A percentile compares a stretch with the other conserved stretches of the same genome.
Conservation (phyloP, 2,113 vertebrate species). For the Alligator mississippiensis region DNA sequence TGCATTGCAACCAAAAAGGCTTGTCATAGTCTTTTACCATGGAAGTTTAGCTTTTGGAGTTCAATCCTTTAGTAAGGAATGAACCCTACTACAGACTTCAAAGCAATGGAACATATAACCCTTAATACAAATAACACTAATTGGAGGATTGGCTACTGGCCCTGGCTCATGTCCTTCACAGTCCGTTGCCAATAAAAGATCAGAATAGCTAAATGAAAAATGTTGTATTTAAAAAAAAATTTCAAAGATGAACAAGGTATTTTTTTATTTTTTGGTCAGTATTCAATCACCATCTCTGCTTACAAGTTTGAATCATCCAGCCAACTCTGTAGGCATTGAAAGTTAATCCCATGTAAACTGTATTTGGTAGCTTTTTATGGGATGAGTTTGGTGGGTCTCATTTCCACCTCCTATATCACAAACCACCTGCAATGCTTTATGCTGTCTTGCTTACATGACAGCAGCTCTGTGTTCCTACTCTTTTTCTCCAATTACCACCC, state of each 20-base stretch:
- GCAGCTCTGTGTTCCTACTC: background rate
- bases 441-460: background rate
- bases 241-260: background rate
- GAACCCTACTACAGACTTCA: background rate
- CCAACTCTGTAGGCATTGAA: background rate
- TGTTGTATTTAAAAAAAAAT: background rate
- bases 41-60: background rate
- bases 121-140: background rate
- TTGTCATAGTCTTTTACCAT: background rate
- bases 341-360: background rate
- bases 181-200: background rate
- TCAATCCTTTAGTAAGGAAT: background rate
- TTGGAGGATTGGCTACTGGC: background rate
- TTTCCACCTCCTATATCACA: background rate
- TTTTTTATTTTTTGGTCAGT: background rate
- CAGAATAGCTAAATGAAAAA: background rate
- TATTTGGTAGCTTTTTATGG: background rate
- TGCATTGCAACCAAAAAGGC: background rate
- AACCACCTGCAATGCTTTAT: background rate
- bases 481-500: background rate
- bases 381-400: background rate
- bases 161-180: background rate
- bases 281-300: background rate
- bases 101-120: accelerated
- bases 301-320: background rate